Evolutionary conservation across 1,140 invertebrate genomes (phyloP).

Genomic region (Gonatopus flavifemur): DNA sequence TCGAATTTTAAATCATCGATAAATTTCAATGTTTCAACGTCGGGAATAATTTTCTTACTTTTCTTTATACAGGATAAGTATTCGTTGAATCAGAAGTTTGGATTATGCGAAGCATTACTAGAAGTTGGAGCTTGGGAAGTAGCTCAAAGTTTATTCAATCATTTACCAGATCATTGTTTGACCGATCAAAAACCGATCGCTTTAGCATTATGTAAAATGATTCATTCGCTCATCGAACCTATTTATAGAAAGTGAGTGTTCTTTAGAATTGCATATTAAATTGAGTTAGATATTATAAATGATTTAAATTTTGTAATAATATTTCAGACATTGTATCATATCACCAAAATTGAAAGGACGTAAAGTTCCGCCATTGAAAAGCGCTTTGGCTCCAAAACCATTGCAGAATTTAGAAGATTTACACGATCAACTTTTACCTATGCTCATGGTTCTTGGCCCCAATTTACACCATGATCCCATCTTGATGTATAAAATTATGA

Average conservation of each 20-base stretch:
- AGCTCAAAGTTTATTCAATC: conserved; percentile 75
- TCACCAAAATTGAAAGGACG: conserved; percentile 69
- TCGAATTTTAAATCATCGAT: conserved; percentile 6
- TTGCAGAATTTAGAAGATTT: conserved; percentile 72
- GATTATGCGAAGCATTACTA: conserved; percentile 85
- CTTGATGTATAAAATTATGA: conserved; percentile 83
- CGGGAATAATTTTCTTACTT: too few species aligned
- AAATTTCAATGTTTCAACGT: conserved; percentile 10
- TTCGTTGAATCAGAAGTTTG: conserved; percentile 89
- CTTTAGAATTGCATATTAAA: conserved; percentile 1
- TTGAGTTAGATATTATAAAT: not conserved
- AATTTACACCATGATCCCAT: conserved; percentile 85
- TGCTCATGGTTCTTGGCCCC: conserved; percentile 84
- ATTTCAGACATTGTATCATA: conserved; percentile 69
- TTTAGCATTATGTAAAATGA: conserved; percentile 74
- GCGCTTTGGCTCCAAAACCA: conserved; percentile 63
- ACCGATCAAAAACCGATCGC: conserved; percentile 80
- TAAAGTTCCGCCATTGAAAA: conserved; percentile 61
- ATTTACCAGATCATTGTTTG: conserved; percentile 80
- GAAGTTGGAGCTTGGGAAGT: conserved; percentile 89
- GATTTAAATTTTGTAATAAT: conserved; percentile 1
- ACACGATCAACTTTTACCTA: conserved; percentile 78
- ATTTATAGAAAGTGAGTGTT: conserved; percentile 78
- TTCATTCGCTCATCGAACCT: conserved; percentile 85
- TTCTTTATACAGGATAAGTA: conserved; percentile 62